Conservation (phyloP, 2,113 vertebrate genomes). For the Crocuta crocuta region DNA sequence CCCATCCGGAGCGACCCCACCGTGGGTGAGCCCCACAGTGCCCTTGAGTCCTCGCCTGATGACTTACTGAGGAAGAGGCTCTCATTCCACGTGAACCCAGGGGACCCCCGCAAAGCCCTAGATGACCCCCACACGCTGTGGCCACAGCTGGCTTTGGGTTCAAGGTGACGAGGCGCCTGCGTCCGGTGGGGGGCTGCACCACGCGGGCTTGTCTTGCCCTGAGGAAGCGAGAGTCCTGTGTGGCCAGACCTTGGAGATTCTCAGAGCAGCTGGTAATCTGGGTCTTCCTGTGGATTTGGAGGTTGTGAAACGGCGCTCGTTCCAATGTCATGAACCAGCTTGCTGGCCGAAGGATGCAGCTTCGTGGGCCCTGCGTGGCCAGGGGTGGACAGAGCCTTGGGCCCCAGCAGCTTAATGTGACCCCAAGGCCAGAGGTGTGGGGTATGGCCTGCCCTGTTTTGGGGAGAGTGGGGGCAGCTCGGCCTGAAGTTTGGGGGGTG, state of each 20-base stretch:
- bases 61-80: not conserved
- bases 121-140: not conserved
- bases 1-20: fast-evolving
- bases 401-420: not conserved
- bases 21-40: fast-evolving
- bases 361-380: not conserved
- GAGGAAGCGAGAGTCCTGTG: too few relatives aligned
- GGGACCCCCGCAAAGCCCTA: not conserved
- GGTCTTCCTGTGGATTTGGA: constrained; percentile 19
- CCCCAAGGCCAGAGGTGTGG: not conserved
- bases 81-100: too few relatives aligned
- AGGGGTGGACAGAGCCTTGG: too few relatives aligned
- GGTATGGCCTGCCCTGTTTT: fast-evolving
- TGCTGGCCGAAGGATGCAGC: not conserved
- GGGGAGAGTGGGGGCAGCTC: not conserved
- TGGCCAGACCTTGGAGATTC: not conserved
- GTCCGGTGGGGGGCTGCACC: fast-evolving
- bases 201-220: not conserved
- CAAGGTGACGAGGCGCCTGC: not conserved
- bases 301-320: not conserved
- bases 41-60: not conserved
- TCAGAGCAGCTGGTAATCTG: not conserved
- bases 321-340: not conserved
- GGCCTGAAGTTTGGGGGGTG: fast-evolving
- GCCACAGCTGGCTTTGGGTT: not conserved